phyloP scores from a whole-genome alignment of 2,888 invertebrate genomes.

The Drosophila birchii region DNA sequence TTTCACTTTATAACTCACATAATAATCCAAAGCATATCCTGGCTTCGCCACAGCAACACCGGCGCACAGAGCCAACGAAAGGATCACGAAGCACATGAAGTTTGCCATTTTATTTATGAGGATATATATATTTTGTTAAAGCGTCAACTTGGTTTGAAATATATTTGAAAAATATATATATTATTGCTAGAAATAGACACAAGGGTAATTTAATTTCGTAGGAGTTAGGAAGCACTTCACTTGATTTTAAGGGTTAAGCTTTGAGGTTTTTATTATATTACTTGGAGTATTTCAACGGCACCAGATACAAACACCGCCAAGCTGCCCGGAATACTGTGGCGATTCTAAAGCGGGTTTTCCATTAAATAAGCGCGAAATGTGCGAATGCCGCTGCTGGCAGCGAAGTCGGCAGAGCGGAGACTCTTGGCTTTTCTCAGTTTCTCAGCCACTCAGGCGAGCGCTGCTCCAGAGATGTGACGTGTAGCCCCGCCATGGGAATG shows the following conservation, averaged over 20 bases:
- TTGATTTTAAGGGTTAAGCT: neutral
- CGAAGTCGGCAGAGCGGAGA: conserved; percentile 41
- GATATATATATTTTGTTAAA: conserved; percentile 23
- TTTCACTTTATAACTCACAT: conserved; percentile 85
- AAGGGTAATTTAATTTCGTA: conserved; percentile 10
- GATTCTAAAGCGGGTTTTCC: conserved; percentile 84
- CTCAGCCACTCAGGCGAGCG: conserved; percentile 56
- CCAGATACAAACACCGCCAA: conserved; percentile 82
- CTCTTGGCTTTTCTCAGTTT: conserved; percentile 67
- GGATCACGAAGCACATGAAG: conserved; percentile 75
- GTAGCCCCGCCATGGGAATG: conserved; percentile 60
- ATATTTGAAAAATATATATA: conserved; percentile 13
- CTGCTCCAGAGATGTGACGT: conserved; percentile 25
- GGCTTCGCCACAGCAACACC: conserved; percentile 82
- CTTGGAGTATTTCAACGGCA: conserved; percentile 78
- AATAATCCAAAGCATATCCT: conserved; percentile 87
- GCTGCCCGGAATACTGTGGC: conserved; percentile 85
- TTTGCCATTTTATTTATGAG: conserved; percentile 75
- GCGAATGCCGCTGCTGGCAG: conserved; percentile 50
- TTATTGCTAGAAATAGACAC: conserved; percentile 62
- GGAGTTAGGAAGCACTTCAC: conserved; percentile 37
- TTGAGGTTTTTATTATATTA: conserved; percentile 45
- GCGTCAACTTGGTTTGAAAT: conserved; percentile 22
- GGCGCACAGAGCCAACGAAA: conserved; percentile 81
- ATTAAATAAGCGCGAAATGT: conserved; percentile 83